Evolutionary conservation across 2,113 vertebrate species (phyloP).

Genomic region (Elephantulus edwardii): DNA sequence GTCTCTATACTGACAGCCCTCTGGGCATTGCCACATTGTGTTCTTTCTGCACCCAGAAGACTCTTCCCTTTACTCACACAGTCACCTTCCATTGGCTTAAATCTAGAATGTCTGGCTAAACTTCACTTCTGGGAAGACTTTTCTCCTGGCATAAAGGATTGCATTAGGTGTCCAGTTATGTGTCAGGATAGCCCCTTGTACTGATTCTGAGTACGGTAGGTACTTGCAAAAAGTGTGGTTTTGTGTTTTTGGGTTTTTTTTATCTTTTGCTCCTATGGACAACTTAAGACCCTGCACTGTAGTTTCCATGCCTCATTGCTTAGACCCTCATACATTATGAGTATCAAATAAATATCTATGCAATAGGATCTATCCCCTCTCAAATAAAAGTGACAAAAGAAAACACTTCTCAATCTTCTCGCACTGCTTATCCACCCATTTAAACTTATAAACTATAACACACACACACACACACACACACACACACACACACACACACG

Average conservation of each 20-base stretch:
- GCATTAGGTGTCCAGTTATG: not conserved
- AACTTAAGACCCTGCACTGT: not conserved
- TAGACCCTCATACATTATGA: not conserved
- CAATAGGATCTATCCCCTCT: too few relatives aligned
- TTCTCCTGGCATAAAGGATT: not conserved
- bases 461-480: not conserved
- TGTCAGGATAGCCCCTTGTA: not conserved
- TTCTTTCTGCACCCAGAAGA: not conserved
- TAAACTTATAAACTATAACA: not conserved
- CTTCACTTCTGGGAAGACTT: not conserved
- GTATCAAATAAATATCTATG: not conserved
- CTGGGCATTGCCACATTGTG: not conserved
- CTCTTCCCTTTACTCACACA: rapidly evolving
- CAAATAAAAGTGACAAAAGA: not conserved
- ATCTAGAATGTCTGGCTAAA: not conserved
- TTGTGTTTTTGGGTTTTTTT: too few relatives aligned
- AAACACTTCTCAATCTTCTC: too few relatives aligned
- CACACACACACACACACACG: not conserved
- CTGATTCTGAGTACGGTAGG: not conserved
- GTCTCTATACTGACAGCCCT: too few relatives aligned
- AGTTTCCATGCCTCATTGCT: not conserved
- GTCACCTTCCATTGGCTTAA: not conserved
- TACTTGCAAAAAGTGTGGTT: not conserved
- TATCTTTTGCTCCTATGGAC: not conserved
- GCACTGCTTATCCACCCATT: not conserved